Base-by-base conservation (phyloP, 2,888 invertebrate genomes). In the Leptogaster cylindrica region DNA sequence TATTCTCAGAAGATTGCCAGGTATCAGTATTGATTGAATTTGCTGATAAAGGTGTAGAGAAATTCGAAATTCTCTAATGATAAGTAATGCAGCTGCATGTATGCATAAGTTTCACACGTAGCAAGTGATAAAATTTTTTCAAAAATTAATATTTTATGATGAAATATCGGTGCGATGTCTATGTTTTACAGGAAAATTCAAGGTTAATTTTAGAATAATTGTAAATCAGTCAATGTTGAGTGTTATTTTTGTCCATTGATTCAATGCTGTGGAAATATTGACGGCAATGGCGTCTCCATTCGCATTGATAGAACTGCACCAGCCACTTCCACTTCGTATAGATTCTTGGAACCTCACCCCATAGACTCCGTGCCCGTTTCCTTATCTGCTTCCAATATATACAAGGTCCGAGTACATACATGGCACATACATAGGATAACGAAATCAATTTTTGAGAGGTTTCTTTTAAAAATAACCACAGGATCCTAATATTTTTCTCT, bases 361-460 rank as follows among this genome's bases (percentile, higher is more conserved):
- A 46, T 46, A 46, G 46, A 46, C 46, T 23, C 46, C 46, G 46
- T 23, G 25, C 25, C 46, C 46, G 52, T 14, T 36, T 39, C 20
- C 39, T 55, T 55, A 55, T 55, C 55, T 36, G 33, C 39, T 18
- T 48, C n/a, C 25, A n/a, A 14, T 33, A 3, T 7, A 27, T 14
- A 46, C 1, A 18, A 20, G n/a, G 2, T 8, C 23, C 27, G 44
- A 27, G 44, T 44, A 25, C 44, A 61, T 25, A 61, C 36, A 20
- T 25, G 16, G 31, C 31, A 8, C 12, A 23, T 16, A 52, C 18
- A 7, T 16, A 10, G 28, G 14, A 41, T 28, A 27, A 20, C 12
- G 18, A 27, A 44, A 28, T 61, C 61, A 18, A 61, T 44, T 44
- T 61, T 61, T 61, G 61, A 61, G 61, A 61, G 61, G 61, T 44